Base-by-base conservation (phyloP, 2,888 invertebrate species). In the Nemurella pictetii region DNA sequence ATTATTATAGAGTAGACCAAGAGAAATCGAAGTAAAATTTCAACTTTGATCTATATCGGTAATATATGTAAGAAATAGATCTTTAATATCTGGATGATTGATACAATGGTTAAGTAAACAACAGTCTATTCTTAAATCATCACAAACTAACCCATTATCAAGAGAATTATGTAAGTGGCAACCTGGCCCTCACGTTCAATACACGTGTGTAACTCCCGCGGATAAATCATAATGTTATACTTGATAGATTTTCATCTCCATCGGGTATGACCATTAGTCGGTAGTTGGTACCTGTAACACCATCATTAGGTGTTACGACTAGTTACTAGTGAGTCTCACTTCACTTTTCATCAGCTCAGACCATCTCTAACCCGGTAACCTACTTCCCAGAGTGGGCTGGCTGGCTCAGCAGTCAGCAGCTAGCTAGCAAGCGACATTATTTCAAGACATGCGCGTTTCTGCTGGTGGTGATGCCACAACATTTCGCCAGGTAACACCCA, bases 321-420 rank as follows among this genome's bases (percentile, higher is more conserved):
- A 32, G 32, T 9, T 5, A 9, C 9, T 12, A 55, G 55, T 7
- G 3, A 12, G 55, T 55, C 3, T 55, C 55, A 55, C 55, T 55
- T 55, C 55, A 55, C 55, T 55, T 55, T 55, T 55, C 55, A 55
- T 55, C 55, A 20, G 12, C 55, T 55, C 55, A 2, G n/a, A 27
- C 2, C 75, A 75, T 75, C 75, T 5, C 29, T 78, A 78, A 78
- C 78, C 78, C 78, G 78, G 78, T 78, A 78, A 78, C 78, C 78
- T 27, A 78, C 78, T 78, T 78, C 78, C 20, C 78, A 78, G n/a
- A 25, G 9, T 35, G 15, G 3, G 55, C 55, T 55, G 55, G 1
- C 55, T 55, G 4, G 55, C 9, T 7, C n/a, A n/a, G n/a, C n/a
- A n/a, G n/a, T n/a, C n/a, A n/a, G n/a, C n/a, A n/a, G n/a, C n/a